Evolutionary conservation across 2,797 vertebrate species (phyloP).

Genomic region (Chelon labrosus): DNA sequence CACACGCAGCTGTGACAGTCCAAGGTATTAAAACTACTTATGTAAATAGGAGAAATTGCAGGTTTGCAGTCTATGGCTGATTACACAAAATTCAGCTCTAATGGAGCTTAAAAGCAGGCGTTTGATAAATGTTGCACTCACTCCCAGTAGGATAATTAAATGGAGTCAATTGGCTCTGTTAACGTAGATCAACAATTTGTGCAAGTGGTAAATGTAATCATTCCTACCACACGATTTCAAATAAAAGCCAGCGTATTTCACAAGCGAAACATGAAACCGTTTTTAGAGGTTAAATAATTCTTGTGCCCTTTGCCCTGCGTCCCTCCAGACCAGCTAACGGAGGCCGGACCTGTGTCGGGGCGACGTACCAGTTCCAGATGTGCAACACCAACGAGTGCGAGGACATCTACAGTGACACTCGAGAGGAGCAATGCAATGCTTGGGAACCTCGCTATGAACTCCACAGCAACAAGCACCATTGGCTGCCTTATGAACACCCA

Average conservation of each 20-base stretch:
- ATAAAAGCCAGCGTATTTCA: not conserved
- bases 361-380: constrained; percentile 92
- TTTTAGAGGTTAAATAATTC: not conserved
- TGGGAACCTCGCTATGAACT: constrained; percentile 91
- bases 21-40: constrained; percentile 84
- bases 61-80: not conserved
- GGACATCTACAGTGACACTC: constrained; percentile 89
- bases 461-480: constrained; percentile 91
- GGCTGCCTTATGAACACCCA: constrained; percentile 95
- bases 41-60: not conserved
- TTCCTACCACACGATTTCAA: not conserved
- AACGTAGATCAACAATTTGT: not conserved
- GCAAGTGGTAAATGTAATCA: not conserved
- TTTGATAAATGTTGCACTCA: not conserved
- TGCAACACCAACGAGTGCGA: constrained; percentile 93
- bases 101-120: not conserved
- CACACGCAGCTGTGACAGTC: constrained; percentile 94
- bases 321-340: constrained; percentile 91
- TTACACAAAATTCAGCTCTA: not conserved
- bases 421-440: constrained; percentile 93
- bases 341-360: constrained; percentile 91
- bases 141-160: not conserved
- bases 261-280: not conserved
- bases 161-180: not conserved
- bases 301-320: not conserved